These are phyloP conservation scores for Lamprotornis superbus DNA, from an alignment of 2,113 vertebrate species.

Conservation along the genomic window DNA sequence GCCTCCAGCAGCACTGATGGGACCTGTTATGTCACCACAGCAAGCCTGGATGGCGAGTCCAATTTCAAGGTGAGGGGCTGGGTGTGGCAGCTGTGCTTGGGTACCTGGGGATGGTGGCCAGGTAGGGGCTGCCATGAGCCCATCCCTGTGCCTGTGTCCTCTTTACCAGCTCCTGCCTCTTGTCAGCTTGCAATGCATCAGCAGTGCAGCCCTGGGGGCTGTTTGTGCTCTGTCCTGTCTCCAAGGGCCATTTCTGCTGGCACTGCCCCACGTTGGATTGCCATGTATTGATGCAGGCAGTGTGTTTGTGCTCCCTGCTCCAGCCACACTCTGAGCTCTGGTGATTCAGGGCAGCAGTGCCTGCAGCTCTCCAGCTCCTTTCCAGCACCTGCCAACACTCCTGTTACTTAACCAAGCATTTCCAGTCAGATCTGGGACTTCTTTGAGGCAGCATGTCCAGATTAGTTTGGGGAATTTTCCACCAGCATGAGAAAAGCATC, in stretches of 20 bases:
- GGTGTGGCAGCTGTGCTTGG: fast-evolving
- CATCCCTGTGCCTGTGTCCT: background rate
- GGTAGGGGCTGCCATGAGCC: fast-evolving
- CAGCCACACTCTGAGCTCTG: fast-evolving
- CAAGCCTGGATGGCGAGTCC: conserved; percentile 96
- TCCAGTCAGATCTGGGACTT: background rate
- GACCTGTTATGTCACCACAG: conserved; percentile 93
- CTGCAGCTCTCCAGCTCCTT: background rate
- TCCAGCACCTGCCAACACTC: background rate
- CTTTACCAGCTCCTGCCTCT: background rate
- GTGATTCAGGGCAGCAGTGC: fast-evolving
- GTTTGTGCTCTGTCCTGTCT: background rate
- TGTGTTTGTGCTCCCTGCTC: background rate
- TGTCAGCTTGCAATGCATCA: background rate
- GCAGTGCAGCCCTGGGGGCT: background rate
- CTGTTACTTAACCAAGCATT: background rate
- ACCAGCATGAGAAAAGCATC: fast-evolving
- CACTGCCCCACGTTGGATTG: background rate
- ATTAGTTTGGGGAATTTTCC: background rate
- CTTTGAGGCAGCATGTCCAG: background rate
- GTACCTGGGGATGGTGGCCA: background rate
- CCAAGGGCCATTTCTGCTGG: background rate
- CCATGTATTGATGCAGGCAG: background rate
- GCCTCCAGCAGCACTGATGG: conserved; percentile 85
- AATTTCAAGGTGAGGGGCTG: conserved; percentile 88